phyloP scores from a whole-genome alignment of 2,797 vertebrate species.

The Discoglossus pictus region DNA sequence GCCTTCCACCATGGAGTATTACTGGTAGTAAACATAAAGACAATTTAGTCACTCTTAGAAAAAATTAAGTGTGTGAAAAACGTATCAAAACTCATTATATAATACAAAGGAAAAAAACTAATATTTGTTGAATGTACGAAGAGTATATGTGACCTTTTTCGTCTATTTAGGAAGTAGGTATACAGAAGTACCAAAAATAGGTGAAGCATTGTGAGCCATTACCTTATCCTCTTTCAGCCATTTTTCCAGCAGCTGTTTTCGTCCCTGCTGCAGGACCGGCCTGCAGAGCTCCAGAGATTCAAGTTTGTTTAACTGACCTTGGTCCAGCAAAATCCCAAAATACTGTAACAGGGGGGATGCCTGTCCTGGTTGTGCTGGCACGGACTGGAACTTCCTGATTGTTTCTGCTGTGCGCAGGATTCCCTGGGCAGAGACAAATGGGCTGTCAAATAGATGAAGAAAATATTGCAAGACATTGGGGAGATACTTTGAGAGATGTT shows the following conservation, averaged over 20 bases:
- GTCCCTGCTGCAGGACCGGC: constrained; percentile 87
- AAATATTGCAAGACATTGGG: neutral
- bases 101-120: no score
- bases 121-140: no score
- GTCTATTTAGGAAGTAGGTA: no score
- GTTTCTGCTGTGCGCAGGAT: constrained; percentile 88
- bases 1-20: no score
- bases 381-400: constrained; percentile 87
- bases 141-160: no score
- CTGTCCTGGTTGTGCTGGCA: constrained; percentile 85
- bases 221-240: constrained; percentile 97
- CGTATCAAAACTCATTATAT: no score
- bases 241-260: constrained; percentile 90
- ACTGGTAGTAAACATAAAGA: no score
- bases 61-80: no score
- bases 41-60: no score
- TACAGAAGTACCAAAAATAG: no score
- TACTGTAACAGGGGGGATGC: constrained; percentile 89
- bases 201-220: no score
- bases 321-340: constrained; percentile 90
- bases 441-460: neutral
- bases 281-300: constrained; percentile 91
- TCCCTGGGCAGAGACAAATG: constrained; percentile 68
- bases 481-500: constrained; percentile 16
- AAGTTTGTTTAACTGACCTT: constrained; percentile 89